phyloP scores from a whole-genome alignment of 2,888 invertebrate genomes.

The Allolobophora icterica region DNA sequence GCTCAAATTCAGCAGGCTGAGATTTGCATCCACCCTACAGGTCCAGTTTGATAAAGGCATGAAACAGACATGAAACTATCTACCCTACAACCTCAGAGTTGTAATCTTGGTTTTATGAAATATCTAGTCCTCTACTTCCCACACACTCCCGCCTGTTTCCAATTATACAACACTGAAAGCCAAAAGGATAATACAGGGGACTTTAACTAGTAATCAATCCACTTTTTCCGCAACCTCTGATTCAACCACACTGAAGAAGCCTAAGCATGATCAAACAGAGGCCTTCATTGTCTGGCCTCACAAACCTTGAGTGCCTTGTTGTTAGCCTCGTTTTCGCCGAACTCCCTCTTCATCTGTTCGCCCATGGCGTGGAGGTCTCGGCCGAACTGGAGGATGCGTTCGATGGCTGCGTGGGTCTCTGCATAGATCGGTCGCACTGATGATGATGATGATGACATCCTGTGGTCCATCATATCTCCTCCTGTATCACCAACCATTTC shows the following conservation, averaged over 20 bases:
- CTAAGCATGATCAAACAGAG: neutral
- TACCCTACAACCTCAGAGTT: too few relatives aligned
- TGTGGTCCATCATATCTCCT: slow-evolving; percentile 9
- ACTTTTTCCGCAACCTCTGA: too few relatives aligned
- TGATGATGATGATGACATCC: slow-evolving; percentile 38
- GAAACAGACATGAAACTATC: too few relatives aligned
- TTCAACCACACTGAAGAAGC: neutral
- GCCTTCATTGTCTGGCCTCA: neutral
- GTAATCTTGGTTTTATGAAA: too few relatives aligned
- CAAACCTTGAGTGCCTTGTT: slow-evolving; percentile 88
- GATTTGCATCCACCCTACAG: too few relatives aligned
- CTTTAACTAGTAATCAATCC: too few relatives aligned
- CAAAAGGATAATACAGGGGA: too few relatives aligned
- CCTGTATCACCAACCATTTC: neutral
- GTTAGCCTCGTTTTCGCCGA: slow-evolving; percentile 80
- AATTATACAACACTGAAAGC: too few relatives aligned
- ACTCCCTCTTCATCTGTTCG: slow-evolving; percentile 80
- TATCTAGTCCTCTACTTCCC: too few relatives aligned
- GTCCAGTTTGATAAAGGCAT: too few relatives aligned
- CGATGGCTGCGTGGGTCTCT: slow-evolving; percentile 81
- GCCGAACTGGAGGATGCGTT: slow-evolving; percentile 92
- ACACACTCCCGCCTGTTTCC: too few relatives aligned
- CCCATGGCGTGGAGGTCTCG: slow-evolving; percentile 91
- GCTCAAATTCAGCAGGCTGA: too few relatives aligned
- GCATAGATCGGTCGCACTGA: slow-evolving; percentile 70